Base-by-base conservation (phyloP, 2,797 vertebrate species). In the Ptychobarbus kaznakovi region DNA sequence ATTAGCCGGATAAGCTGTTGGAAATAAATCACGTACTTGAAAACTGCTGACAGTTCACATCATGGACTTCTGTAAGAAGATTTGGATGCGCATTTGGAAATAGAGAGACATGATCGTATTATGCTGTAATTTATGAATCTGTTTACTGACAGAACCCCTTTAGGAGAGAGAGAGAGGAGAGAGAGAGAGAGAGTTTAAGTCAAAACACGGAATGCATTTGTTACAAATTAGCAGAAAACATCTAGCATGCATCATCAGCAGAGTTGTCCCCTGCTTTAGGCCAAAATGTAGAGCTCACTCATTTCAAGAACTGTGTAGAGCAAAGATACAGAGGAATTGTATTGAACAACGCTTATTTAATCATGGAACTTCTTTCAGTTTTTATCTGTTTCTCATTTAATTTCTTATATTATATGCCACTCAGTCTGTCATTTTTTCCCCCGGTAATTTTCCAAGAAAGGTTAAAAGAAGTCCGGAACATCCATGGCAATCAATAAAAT, bases 121-220 rank as follows among this genome's bases (percentile, higher is more conserved):
- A 85, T 88, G 86, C 74, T 88, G 38, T 86, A 82, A 85, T 86
- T 86, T 89, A 88, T 88, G 83, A 88, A 89, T 85, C 79, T 86
- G 79, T 88, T 85, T 69, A 61, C 78, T 86, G 61, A 86, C 84
- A 84, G 81, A 87, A 74, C 35, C 66, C 38, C 84, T n/a, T n/a
- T n/a, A n/a, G n/a, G n/a, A n/a, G n/a, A n/a, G n/a, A 28, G 28
- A 28, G 82, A 80, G 42, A 80, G n/a, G 61, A 42, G 40, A 40
- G 35, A 38, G 35, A 38, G 38, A 32, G 49, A 82, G 80, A 80
- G 66, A 61, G 51, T 22, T 73, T 28, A 85, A 83, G 72, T 85
- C 74, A 80, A 80, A 58, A 84, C 86, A 86, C 46, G 73, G 74
- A 87, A 63, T 13, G 40, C 84, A 82, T 88, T 88, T 85, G 79